These are phyloP conservation scores for Agapornis canus DNA, from an alignment of 2,797 vertebrate species.

Conservation along the genomic window DNA sequence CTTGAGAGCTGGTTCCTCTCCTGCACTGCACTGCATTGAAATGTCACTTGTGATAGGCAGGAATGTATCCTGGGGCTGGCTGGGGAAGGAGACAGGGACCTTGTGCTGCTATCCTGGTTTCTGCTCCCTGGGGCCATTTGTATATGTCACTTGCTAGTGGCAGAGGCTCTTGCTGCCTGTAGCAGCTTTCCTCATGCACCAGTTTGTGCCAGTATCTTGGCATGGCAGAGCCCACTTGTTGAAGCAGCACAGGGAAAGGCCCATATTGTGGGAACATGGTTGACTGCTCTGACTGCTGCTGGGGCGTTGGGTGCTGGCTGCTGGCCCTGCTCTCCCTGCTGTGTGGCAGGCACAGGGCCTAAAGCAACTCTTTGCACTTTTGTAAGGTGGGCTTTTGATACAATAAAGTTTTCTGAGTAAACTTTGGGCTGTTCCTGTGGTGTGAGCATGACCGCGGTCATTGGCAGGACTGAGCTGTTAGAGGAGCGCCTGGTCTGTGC, in stretches of 20 bases:
- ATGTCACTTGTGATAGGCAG: rapidly evolving
- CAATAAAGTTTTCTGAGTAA: conserved; percentile 66
- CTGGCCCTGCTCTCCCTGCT: background rate
- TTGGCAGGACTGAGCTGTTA: background rate
- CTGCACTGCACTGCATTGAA: background rate
- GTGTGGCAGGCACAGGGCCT: background rate
- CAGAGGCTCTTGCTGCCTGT: background rate
- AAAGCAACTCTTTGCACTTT: conserved; percentile 45
- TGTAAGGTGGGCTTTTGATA: conserved; percentile 54
- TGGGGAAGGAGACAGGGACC: rapidly evolving
- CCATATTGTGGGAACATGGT: background rate
- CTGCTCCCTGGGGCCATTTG: background rate
- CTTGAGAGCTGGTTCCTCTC: background rate
- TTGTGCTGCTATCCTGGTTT: background rate
- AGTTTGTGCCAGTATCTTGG: background rate
- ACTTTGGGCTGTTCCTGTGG: background rate
- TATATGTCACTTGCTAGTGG: rapidly evolving
- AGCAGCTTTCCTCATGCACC: rapidly evolving
- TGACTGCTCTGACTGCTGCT: background rate
- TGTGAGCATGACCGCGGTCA: background rate
- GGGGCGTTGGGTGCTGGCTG: background rate
- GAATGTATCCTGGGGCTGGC: background rate
- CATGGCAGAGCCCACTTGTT: rapidly evolving
- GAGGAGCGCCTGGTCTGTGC: background rate
- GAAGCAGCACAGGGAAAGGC: background rate